These are phyloP conservation scores for Esox niger DNA, from an alignment of 2,113 vertebrate species.

Conservation along the genomic window DNA sequence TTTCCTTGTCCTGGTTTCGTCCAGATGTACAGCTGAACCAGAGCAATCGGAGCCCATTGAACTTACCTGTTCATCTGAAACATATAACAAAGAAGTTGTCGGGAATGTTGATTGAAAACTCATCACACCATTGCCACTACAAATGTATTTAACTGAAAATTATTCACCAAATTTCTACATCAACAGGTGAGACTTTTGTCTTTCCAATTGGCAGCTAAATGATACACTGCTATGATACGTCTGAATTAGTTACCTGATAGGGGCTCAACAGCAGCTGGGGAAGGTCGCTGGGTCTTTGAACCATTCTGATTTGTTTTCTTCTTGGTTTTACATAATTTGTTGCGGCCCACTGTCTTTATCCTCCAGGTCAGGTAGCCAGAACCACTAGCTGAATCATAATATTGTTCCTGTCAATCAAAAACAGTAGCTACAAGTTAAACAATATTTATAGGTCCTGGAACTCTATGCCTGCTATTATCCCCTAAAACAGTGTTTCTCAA, in stretches of 20 bases:
- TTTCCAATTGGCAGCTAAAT: no score
- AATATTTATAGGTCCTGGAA: neutral
- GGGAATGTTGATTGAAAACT: no score
- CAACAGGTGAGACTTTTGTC: no score
- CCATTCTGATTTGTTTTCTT: neutral
- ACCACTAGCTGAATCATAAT: constrained; percentile 24
- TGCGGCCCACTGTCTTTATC: constrained; percentile 21
- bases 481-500: neutral
- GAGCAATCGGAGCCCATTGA: no score
- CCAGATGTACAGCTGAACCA: no score
- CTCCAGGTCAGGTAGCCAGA: constrained; percentile 18
- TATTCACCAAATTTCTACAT: no score
- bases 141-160: no score
- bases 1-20: no score
- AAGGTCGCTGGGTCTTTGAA: neutral
- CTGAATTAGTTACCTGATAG: constrained; percentile 12
- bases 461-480: neutral
- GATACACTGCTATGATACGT: neutral
- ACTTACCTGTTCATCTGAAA: no score
- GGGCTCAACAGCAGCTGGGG: neutral
- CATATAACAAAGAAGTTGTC: no score
- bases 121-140: no score
- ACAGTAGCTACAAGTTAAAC: neutral
- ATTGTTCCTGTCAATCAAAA: constrained; percentile 17
- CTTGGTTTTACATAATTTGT: neutral